Evolutionary conservation across 2,113 vertebrate genomes (phyloP).

Genomic region (Alexandromys fortis): DNA sequence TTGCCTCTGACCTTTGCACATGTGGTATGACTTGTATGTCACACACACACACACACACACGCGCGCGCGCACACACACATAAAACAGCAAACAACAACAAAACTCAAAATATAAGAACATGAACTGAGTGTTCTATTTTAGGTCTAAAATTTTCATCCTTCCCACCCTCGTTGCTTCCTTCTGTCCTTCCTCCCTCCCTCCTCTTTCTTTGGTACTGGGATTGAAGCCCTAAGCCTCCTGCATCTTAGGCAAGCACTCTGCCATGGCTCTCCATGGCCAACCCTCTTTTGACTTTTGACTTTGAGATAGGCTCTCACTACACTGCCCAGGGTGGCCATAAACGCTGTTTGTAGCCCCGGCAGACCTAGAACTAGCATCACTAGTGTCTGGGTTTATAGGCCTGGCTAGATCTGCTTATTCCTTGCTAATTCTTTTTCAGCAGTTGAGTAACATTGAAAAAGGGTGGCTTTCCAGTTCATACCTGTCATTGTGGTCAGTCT

Average conservation of each 20-base stretch:
- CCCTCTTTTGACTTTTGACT: neutral
- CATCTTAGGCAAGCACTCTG: neutral
- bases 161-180: neutral
- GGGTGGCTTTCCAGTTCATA: neutral
- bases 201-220: neutral
- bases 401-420: neutral
- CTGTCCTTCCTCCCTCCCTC: neutral
- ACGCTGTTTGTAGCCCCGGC: neutral
- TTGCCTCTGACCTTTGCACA: no score
- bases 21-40: neutral
- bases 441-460: conserved; percentile 29
- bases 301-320: neutral
- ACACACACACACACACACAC: neutral
- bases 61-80: no score
- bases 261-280: neutral
- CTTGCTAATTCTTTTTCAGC: conserved; percentile 28
- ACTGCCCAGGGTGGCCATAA: neutral
- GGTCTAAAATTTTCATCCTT: neutral
- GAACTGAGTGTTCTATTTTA: neutral
- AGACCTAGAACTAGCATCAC: neutral
- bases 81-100: neutral
- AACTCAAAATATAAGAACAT: neutral
- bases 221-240: neutral
- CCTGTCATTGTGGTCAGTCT: neutral
- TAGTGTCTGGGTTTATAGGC: neutral